phyloP scores from a whole-genome alignment of 2,113 vertebrate species.

The Conger conger region DNA sequence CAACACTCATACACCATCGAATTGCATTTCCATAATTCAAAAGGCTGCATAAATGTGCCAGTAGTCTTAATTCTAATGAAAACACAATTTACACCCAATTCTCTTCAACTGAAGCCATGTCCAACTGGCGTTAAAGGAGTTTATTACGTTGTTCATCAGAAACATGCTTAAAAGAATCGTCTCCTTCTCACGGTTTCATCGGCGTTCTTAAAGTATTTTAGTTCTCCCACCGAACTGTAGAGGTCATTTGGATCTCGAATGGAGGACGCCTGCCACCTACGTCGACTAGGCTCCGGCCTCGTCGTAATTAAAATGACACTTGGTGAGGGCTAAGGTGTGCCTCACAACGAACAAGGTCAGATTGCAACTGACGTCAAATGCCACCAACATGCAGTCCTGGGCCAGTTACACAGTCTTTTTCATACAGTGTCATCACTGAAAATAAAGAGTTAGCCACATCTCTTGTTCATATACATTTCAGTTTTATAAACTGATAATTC shows the following conservation, averaged over 20 bases:
- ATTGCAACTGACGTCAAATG: conserved; percentile 6
- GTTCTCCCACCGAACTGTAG: background rate
- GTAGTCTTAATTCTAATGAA: background rate
- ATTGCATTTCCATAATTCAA: background rate
- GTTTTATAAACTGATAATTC: background rate
- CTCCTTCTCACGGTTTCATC: background rate
- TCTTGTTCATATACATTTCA: background rate
- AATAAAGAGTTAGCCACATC: background rate
- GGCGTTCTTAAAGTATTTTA: background rate
- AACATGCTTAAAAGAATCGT: background rate
- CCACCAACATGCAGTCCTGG: background rate
- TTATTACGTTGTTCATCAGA: background rate
- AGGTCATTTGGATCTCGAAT: background rate
- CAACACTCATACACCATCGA: background rate
- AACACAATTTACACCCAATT: background rate
- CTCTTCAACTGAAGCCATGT: background rate
- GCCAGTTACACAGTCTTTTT: background rate
- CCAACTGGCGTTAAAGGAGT: background rate
- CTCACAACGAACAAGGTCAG: background rate
- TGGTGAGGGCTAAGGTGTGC: background rate
- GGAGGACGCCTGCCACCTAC: background rate
- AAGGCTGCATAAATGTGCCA: background rate
- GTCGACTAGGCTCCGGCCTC: background rate
- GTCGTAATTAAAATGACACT: background rate
- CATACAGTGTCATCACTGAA: background rate